Conservation (phyloP, 2,888 invertebrate genomes). For the Ectemnius cavifrons region DNA sequence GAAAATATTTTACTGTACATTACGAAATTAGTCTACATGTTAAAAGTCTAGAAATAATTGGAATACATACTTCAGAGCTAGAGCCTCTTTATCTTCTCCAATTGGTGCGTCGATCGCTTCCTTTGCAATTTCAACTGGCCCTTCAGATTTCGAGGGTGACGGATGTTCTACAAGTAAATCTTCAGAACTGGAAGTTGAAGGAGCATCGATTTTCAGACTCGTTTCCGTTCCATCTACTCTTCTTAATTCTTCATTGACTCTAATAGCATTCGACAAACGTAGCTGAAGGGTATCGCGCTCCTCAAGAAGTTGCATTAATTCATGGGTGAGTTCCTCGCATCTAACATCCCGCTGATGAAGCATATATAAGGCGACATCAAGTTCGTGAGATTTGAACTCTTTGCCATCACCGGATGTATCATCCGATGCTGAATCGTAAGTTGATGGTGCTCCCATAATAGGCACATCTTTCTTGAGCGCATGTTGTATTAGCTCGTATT, state of each 20-base stretch:
- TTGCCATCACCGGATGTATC: constrained; percentile 65
- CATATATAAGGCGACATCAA: constrained; percentile 90
- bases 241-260: constrained; percentile 84
- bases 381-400: constrained; percentile 77
- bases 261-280: constrained; percentile 88
- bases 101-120: constrained; percentile 71
- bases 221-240: constrained; percentile 55
- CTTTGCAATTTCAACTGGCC: constrained; percentile 74
- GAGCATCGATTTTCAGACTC: constrained; percentile 48
- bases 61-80: constrained; percentile 73
- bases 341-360: constrained; percentile 91
- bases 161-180: constrained; percentile 66
- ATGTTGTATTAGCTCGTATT: constrained; percentile 79
- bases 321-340: constrained; percentile 91
- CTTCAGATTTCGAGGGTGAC: constrained; percentile 69
- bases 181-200: constrained; percentile 25
- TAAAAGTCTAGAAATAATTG: neutral
- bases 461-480: constrained; percentile 63
- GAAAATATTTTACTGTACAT: no score
- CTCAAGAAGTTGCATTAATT: constrained; percentile 88
- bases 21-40: no score
- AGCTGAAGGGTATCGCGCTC: constrained; percentile 92
- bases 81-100: constrained; percentile 67
- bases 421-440: constrained; percentile 23
- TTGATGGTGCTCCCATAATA: constrained; percentile 35